Base-by-base conservation (phyloP, 2,797 vertebrate species). In the Hipposideros larvatus region DNA sequence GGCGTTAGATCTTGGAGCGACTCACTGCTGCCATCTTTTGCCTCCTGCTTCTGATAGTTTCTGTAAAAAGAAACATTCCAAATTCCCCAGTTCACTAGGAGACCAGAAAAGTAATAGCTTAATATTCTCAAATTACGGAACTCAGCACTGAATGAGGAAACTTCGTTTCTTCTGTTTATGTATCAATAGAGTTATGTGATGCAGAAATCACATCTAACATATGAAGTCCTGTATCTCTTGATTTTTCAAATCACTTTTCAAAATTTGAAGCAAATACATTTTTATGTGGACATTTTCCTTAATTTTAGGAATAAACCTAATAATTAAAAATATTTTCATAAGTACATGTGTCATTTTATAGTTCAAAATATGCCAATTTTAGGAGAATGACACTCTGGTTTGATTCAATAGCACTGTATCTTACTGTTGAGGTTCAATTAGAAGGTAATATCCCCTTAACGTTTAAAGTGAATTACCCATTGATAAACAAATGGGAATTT, bases 21-120 rank as follows among this genome's bases (percentile, higher is more conserved):
- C 98, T 98, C 98, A 96, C 98, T 98, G 97, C 98, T 98, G 98
- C 98, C 98, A 98, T 97, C 98, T 98, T 91, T 98, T 98, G 98
- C 98, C 61, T 75, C 91, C 71, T 97, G 8, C 4, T 88, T 66
- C 51, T 51, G 90, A 48, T 22, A 3, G 73, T 96, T 92, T 21
- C 6, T 59, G 21, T 53, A 1, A n/a, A 13, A 78, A 90, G 55
- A 31, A 61, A 70, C 1, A 14, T 18, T 79, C 43, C 61, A 31
- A 83, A 43, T 55, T 82, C 22, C 21, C 46, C 37, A 22, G 53
- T 78, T 61, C 57, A 41, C 41, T 26, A 2, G 16, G 7, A 90
- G 41, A 51, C 28, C 57, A 71, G 80, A 15, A 74, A 78, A 55
- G 59, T 34, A 68, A 43, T 70, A 55, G 48, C 59, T 46, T 41